These are phyloP conservation scores for Nanorana parkeri DNA, from an alignment of 2,113 vertebrate species.

Conservation along the genomic window DNA sequence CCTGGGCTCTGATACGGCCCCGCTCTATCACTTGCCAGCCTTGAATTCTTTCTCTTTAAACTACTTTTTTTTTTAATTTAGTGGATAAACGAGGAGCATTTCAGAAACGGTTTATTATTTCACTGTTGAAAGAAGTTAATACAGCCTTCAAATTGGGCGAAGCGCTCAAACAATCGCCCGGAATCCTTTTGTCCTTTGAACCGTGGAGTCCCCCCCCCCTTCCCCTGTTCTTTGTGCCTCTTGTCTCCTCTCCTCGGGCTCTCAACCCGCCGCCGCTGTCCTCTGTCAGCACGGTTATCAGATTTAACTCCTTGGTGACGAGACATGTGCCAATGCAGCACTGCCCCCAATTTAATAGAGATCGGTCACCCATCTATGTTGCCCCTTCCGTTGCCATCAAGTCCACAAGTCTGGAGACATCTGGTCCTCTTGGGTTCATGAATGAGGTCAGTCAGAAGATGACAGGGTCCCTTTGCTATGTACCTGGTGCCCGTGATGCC, in stretches of 20 bases:
- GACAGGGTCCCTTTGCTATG: too few species aligned
- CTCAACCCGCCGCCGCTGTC: background rate
- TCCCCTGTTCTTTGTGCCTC: background rate
- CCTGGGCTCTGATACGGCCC: conserved; percentile 80
- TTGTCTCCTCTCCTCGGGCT: conserved; percentile 10
- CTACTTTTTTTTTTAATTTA: conserved; percentile 57
- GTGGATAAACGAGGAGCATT: conserved; percentile 54
- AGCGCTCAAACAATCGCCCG: conserved; percentile 60
- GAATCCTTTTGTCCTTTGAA: conserved; percentile 55
- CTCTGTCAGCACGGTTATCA: background rate
- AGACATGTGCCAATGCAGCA: too few species aligned
- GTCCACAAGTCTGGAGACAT: too few species aligned
- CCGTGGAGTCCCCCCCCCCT: conserved; percentile 7
- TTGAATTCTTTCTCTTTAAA: conserved; percentile 61
- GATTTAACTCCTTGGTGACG: background rate
- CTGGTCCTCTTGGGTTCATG: too few species aligned
- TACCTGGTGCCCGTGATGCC: too few species aligned
- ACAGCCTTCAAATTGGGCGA: conserved; percentile 60
- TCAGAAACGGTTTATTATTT: conserved; percentile 62
- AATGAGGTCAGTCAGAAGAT: too few species aligned
- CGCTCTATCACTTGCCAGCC: conserved; percentile 80
- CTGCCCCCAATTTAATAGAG: too few species aligned
- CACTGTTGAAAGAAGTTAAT: conserved; percentile 40
- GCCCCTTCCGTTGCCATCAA: too few species aligned
- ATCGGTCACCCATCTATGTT: too few species aligned